Conservation (phyloP, 2,888 invertebrate species). For the Platycheirus rosarum region DNA sequence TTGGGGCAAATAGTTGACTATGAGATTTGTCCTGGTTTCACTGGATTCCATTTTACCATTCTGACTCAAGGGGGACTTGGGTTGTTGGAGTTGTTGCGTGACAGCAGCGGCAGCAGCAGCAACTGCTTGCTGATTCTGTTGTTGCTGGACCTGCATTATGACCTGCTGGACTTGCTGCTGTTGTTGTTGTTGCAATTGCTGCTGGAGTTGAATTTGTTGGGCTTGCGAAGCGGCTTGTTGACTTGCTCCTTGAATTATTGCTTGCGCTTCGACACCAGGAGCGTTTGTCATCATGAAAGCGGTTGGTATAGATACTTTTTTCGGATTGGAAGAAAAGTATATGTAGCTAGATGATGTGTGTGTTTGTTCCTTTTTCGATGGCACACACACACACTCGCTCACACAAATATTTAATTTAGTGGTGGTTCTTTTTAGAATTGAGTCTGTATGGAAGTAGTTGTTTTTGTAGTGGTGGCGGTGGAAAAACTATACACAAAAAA, state of each 20-base stretch:
- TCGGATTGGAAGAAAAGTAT: slow-evolving; percentile 30
- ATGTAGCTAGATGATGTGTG: slow-evolving; percentile 4
- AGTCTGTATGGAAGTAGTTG: slow-evolving; percentile 1
- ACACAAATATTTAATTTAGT: slow-evolving; percentile 15
- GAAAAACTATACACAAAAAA: slow-evolving; percentile 42
- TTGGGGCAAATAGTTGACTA: slow-evolving; percentile 99
- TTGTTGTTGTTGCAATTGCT: slow-evolving; percentile 79
- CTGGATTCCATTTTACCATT: slow-evolving; percentile 90
- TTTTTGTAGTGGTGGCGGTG: slow-evolving; percentile 14
- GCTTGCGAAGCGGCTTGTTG: slow-evolving; percentile 75
- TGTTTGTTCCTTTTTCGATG: slow-evolving; percentile 18
- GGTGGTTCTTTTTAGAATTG: slow-evolving; percentile 13
- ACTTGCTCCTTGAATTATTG: slow-evolving; percentile 74
- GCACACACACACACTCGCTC: background rate
- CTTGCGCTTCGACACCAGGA: slow-evolving; percentile 76
- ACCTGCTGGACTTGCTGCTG: slow-evolving; percentile 82
- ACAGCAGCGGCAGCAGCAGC: slow-evolving; percentile 78
- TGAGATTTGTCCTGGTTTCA: slow-evolving; percentile 98
- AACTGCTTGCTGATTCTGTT: slow-evolving; percentile 80
- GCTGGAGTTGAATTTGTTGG: slow-evolving; percentile 79
- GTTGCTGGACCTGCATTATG: slow-evolving; percentile 81
- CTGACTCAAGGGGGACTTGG: slow-evolving; percentile 82
- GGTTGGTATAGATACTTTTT: slow-evolving; percentile 75
- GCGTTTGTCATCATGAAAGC: slow-evolving; percentile 82
- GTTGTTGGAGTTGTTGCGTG: slow-evolving; percentile 76